A percentile compares a stretch with the other conserved stretches of the same genome.
Conservation (phyloP, 1,140 invertebrate genomes). For the Pararge aegeria region DNA sequence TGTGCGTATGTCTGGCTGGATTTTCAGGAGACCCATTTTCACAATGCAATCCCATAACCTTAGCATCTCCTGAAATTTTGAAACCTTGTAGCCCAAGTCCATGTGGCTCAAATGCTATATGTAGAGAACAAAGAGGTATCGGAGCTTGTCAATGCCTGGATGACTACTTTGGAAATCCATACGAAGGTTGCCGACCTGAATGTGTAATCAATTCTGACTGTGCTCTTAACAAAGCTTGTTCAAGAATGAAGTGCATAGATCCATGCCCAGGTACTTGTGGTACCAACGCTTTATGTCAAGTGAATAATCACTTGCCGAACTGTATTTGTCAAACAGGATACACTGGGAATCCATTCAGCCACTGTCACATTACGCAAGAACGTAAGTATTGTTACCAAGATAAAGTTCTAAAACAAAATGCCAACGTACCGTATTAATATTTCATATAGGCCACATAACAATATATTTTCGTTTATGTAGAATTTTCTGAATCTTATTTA, state of each 20-base stretch:
- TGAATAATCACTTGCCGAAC: constrained; percentile 88
- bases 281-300: constrained; percentile 85
- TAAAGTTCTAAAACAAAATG: too few species aligned
- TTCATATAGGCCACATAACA: too few species aligned
- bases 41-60: constrained; percentile 62
- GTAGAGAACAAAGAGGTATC: constrained; percentile 78
- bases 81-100: constrained; percentile 81
- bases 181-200: constrained; percentile 79
- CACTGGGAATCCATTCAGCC: constrained; percentile 86
- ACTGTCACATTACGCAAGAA: constrained; percentile 60
- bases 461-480: background rate
- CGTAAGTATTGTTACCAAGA: background rate
- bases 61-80: constrained; percentile 41
- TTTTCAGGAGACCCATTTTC: constrained; percentile 82
- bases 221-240: constrained; percentile 83
- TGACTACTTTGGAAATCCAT: constrained; percentile 80
- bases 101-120: constrained; percentile 82
- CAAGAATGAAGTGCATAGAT: constrained; percentile 85
- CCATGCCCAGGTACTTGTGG: constrained; percentile 88
- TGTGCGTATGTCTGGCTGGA: constrained; percentile 82
- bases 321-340: constrained; percentile 86
- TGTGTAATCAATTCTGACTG: constrained; percentile 81
- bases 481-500: too few species aligned
- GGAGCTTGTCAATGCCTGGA: constrained; percentile 80
- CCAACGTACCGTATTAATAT: too few species aligned